Evolutionary conservation across 1,140 invertebrate genomes (phyloP), one percentile per base, ranked within the genome.

Genomic region (Scaptomyza hsui): DNA sequence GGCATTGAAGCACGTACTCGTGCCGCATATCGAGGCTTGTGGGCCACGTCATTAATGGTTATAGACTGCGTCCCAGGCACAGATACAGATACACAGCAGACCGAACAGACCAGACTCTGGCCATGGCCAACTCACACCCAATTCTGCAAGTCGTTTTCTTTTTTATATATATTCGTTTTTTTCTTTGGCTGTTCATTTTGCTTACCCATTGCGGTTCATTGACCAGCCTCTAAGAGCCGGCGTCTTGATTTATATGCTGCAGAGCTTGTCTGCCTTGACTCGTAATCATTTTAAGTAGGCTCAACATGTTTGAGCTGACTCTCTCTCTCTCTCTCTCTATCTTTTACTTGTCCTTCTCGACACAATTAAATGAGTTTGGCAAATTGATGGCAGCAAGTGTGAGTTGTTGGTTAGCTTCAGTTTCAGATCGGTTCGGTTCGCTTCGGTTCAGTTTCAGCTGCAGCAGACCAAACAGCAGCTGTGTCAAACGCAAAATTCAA

Each of bases 21-120:
- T 51, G 67, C 39, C 39, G 57, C 19, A 47, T 70, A 67, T 76
- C 21, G 63, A 49, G 72, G 72, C 68, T 57, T 65, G 68, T 55
- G 44, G 82, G 71, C 78, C 67, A 88, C 67, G 82, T 88, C 82
- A 88, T 88, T 88, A 88, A 88, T 88, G 82, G 82, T 61, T 88
- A 78, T 88, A 73, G 78, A 72, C 75, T 21, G 39, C 47, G 76
- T n/a, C 70, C 52, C 7, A 37, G 60, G 48, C 53, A 79, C 71
- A 62, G 32, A 53, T 47, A 16, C 26, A 29, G 26, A 29, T 29
- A 29, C 26, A 29, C 26, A 29, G 26, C 26, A 29, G 26, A 26
- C 24, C 4, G 24, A 2, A 35, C 41, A 24, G 10, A n/a, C n/a
- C 41, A 32, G 32, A 37, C 44, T 42, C 51, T 49, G 32, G 4